A percentile compares a stretch with the other conserved stretches of the same genome.
These are phyloP conservation scores for Leguminivora glycinivorella DNA, from an alignment of 1,140 invertebrate species.

Conservation along the genomic window DNA sequence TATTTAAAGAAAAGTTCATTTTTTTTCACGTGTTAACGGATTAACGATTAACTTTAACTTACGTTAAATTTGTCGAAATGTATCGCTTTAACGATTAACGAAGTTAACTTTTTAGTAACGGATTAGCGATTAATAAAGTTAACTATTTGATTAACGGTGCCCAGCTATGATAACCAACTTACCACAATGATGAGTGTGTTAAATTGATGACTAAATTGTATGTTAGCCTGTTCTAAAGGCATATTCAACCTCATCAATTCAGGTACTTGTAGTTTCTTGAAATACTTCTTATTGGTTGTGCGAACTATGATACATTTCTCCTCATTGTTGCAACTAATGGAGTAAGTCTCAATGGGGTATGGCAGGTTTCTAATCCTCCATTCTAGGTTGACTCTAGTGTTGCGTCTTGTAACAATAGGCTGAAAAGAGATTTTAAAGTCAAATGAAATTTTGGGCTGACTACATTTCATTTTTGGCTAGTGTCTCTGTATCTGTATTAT, in stretches of 20 bases:
- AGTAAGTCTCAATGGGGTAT: slow-evolving; percentile 85
- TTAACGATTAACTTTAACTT: too few species aligned
- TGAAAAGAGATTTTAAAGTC: slow-evolving; percentile 64
- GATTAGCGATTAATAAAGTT: too few species aligned
- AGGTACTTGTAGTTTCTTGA: slow-evolving; percentile 85
- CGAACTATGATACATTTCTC: slow-evolving; percentile 83
- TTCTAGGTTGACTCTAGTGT: slow-evolving; percentile 87
- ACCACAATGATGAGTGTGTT: slow-evolving; percentile 89
- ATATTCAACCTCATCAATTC: slow-evolving; percentile 85
- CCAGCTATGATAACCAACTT: slow-evolving; percentile 55
- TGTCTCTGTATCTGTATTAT: too few species aligned
- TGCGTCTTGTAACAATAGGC: slow-evolving; percentile 84
- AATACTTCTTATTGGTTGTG: slow-evolving; percentile 90
- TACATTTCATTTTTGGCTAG: too few species aligned
- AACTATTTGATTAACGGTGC: too few species aligned
- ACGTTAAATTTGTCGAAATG: too few species aligned
- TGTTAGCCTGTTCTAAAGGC: slow-evolving; percentile 81
- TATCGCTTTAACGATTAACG: too few species aligned
- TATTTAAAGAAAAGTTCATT: too few species aligned
- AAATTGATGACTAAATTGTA: slow-evolving; percentile 84
- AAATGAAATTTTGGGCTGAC: not conserved
- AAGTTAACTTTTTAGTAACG: too few species aligned
- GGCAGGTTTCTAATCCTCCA: slow-evolving; percentile 90
- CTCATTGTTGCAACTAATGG: slow-evolving; percentile 81
- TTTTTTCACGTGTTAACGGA: too few species aligned